These are phyloP conservation scores for Meloidogyne floridensis DNA, from an alignment of 1,140 invertebrate species.

Conservation along the genomic window DNA sequence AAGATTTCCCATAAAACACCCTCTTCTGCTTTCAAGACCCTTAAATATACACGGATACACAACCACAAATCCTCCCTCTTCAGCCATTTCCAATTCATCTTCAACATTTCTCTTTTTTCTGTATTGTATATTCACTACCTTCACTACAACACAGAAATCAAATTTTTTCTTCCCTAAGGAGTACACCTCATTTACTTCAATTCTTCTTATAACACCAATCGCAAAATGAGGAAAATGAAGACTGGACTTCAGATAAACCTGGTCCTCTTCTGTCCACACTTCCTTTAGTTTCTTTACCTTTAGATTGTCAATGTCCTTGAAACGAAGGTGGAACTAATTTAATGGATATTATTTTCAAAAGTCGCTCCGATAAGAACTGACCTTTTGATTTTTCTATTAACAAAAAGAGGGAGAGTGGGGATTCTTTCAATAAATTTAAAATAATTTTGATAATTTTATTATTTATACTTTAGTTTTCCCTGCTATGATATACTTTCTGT, in stretches of 20 bases:
- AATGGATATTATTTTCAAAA: no score
- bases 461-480: no score
- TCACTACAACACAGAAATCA: conserved; percentile 8
- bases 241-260: background rate
- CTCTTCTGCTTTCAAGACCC: background rate
- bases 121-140: background rate
- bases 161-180: background rate
- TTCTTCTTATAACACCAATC: background rate
- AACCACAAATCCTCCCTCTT: background rate
- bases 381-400: no score
- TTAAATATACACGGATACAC: background rate
- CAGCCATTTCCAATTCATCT: conserved; percentile 1
- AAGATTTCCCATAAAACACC: background rate
- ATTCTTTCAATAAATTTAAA: no score
- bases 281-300: conserved; percentile 15
- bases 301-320: background rate
- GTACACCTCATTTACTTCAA: background rate
- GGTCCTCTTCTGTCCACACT: background rate
- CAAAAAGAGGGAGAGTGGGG: no score
- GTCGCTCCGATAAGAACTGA: no score
- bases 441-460: no score
- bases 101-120: background rate
- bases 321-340: conserved; percentile 6
- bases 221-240: background rate
- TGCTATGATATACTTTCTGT: no score